Evolutionary conservation across 2,797 vertebrate genomes (phyloP), one percentile per base, ranked within the genome.

Genomic region (Channallabes apus): DNA sequence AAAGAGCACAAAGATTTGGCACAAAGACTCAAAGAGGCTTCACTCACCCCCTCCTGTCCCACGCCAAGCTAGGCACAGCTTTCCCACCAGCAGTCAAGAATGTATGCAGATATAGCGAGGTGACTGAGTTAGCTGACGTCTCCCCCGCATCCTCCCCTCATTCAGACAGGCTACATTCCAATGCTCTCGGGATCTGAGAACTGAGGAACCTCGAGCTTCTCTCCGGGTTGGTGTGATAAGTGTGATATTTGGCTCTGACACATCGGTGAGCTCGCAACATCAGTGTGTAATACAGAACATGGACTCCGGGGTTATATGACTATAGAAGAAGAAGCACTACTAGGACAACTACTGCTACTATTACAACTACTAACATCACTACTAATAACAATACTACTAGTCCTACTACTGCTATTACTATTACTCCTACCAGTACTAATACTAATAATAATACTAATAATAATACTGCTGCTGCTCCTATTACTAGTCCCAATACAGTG

Each of bases 51-150:
- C 86, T 87, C 84, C 85, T 86, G 80, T 85, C 83, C 83, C 88
- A 87, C 87, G 86, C 89, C 86, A 87, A 88, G 88, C 84, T 83
- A 88, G 88, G 85, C 87, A 88, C 82, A 84, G 86, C 87, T 87
- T 90, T 90, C 90, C 89, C 90, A 91, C 88, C 88, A 88, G 90
- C 87, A 68, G 88, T 86, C 87, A 80, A 88, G 86, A 76, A 88
- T 79, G 84, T 80, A 86, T 88, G 85, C 84, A 81, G 84, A 81
- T 87, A 86, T 83, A 73, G 81, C 87, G 86, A 85, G 86, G 86
- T 51, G 79, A 87, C 82, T 71, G 56, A 85, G 84, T 86, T 81
- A 73, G 83, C 69, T 35, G 3, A 86, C 82, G 86, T 89, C 83
- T 80, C 85, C 84, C 86, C 87, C 79, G 73, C 18, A 46, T 86